phyloP scores from a whole-genome alignment of 2,888 invertebrate species.

The Hemistola chrysoprasaria region DNA sequence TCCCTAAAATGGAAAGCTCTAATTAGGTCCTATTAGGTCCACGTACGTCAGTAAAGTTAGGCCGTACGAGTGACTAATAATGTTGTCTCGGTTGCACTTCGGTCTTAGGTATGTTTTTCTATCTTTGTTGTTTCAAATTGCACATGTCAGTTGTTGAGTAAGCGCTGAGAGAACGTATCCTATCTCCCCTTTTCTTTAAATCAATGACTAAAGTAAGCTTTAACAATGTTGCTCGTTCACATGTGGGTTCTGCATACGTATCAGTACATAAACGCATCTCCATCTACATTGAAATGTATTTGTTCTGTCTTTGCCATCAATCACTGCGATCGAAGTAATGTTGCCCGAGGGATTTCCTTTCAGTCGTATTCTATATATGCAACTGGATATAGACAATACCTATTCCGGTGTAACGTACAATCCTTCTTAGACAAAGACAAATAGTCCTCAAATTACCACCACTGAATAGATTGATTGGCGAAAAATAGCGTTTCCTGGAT shows the following conservation, averaged over 20 bases:
- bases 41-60: too few species aligned
- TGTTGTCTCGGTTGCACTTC: too few species aligned
- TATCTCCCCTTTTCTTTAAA: too few species aligned
- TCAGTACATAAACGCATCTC: neutral
- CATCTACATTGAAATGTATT: neutral
- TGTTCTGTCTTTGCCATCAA: slow-evolving; percentile 15
- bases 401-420: slow-evolving; percentile 6
- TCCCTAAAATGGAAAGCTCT: too few species aligned
- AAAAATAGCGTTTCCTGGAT: slow-evolving; percentile 17
- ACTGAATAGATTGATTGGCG: slow-evolving; percentile 24
- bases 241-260: neutral
- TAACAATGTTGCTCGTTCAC: too few species aligned
- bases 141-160: too few species aligned
- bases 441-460: slow-evolving; percentile 30
- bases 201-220: too few species aligned
- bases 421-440: slow-evolving; percentile 30
- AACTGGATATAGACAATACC: slow-evolving; percentile 9
- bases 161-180: too few species aligned
- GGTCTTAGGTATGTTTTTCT: too few species aligned
- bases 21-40: too few species aligned
- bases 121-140: too few species aligned
- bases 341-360: slow-evolving; percentile 18
- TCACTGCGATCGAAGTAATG: slow-evolving; percentile 18
- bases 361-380: slow-evolving; percentile 13
- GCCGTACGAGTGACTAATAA: too few species aligned